Base-by-base conservation (phyloP, 2,888 invertebrate species). In the Synergus itoensis region DNA sequence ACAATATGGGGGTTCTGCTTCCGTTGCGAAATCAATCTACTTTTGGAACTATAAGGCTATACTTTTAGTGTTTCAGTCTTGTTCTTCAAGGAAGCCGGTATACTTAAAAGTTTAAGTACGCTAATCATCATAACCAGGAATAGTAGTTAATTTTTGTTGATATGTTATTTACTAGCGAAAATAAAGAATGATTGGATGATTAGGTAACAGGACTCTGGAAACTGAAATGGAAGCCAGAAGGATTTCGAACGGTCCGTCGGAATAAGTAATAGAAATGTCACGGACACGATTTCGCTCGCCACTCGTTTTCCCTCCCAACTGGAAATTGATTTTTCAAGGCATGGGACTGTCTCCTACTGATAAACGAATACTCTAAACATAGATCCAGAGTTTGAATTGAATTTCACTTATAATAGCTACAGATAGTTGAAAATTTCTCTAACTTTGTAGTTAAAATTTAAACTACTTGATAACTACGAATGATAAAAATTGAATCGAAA, bases 241-340 rank as follows among this genome's bases (percentile, higher is more conserved):
- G 16, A 53, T 73, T 36, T 73, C 16, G 21, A 69, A 28, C 4
- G 28, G 14, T 64, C 76, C 36, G 40, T 77, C 48, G 21, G 79
- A 40, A 77, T 80, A 87, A 87, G 87, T 88, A 87, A 88, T 88
- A 85, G 86, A 87, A 88, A 84, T 86, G 88, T 88, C 88, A 88
- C 78, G 83, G 85, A 81, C 88, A 87, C 75, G 77, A 77, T 40
- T 41, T 65, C 48, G n/a, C 57, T 40, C 41, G 76, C n/a, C 65
- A 57, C 45, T 76, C 73, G 63, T 77, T 80, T 81, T 80, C 77
- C 81, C 67, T 76, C 53, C n/a, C 4, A 45, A 5, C 69, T 73
- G 48, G 36, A 36, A 73, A 73, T 73, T 36, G 73, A 73, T 16
- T 73, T 73, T 48, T 36, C 53, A 48, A 73, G 36, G 48, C 40